Percentiles rank a stretch among this genome's conserved stretches.
Conservation (phyloP, 2,888 invertebrate genomes). For the Parascotia fuliginaria region DNA sequence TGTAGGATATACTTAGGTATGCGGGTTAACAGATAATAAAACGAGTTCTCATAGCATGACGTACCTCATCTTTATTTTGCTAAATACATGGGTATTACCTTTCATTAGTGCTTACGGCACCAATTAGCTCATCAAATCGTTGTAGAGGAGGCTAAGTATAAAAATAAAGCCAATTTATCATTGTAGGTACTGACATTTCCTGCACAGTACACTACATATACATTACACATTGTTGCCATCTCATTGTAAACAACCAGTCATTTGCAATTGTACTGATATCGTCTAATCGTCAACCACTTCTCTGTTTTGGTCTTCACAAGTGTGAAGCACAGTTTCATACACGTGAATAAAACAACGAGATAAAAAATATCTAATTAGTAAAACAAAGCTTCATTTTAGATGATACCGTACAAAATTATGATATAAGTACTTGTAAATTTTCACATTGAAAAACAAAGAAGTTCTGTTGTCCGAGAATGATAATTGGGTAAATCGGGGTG, state of each 20-base stretch:
- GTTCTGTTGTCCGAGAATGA: neutral
- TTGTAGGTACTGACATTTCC: conserved; percentile 9
- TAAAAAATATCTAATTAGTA: neutral
- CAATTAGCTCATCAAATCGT: neutral
- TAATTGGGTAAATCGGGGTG: too few species aligned
- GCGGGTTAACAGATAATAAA: too few species aligned
- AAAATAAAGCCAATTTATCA: conserved; percentile 5
- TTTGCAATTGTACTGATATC: conserved; percentile 1
- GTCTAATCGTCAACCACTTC: neutral
- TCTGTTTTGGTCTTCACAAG: neutral
- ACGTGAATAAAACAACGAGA: neutral
- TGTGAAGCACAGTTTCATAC: neutral
- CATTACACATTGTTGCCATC: conserved; percentile 13
- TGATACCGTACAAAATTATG: neutral
- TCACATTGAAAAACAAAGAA: neutral
- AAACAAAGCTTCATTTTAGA: neutral
- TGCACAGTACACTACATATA: conserved; percentile 2
- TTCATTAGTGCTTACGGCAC: too few species aligned
- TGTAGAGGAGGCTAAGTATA: neutral
- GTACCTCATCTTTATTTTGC: too few species aligned
- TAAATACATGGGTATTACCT: too few species aligned
- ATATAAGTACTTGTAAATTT: conserved; percentile 1
- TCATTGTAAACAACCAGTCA: conserved; percentile 15
- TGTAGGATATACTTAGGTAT: too few species aligned
- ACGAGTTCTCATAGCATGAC: too few species aligned